These are phyloP conservation scores for Musca domestica DNA, from an alignment of 1,140 invertebrate genomes.

Conservation along the genomic window DNA sequence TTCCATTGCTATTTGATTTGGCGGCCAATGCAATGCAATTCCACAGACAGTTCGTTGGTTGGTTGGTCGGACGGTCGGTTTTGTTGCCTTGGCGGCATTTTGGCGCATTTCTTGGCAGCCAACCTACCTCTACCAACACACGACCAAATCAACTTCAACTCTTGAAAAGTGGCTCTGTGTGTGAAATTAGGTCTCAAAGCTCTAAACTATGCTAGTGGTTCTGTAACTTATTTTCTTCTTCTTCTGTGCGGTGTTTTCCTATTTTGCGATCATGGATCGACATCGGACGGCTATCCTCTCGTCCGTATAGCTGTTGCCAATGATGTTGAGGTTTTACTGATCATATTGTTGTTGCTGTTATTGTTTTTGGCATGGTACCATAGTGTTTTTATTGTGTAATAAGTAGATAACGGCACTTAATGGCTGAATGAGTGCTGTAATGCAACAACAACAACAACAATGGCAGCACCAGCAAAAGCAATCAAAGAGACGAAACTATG, in stretches of 20 bases:
- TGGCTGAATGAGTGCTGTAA: constrained; percentile 27
- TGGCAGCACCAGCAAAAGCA: neutral
- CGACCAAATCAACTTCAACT: constrained; percentile 2
- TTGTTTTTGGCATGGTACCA: constrained; percentile 13
- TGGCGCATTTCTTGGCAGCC: too few species aligned
- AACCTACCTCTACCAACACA: too few species aligned
- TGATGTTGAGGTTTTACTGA: neutral
- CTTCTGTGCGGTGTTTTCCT: neutral
- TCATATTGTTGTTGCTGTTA: constrained; percentile 11
- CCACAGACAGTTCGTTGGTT: too few species aligned
- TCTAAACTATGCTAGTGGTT: constrained; percentile 21
- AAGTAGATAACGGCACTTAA: constrained; percentile 30
- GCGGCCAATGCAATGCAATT: too few species aligned
- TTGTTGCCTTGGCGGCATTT: too few species aligned
- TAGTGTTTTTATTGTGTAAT: constrained; percentile 29
- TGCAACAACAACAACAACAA: neutral
- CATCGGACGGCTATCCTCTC: too few species aligned
- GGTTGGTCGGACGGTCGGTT: too few species aligned
- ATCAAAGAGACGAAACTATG: too few species aligned
- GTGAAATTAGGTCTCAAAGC: constrained; percentile 20
- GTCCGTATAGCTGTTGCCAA: neutral
- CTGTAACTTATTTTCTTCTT: constrained; percentile 9
- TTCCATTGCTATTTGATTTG: neutral
- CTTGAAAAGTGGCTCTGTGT: constrained; percentile 14
- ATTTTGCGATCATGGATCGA: too few species aligned